phyloP scores from a whole-genome alignment of 2,113 vertebrate genomes.

The Rhinoderma darwinii region DNA sequence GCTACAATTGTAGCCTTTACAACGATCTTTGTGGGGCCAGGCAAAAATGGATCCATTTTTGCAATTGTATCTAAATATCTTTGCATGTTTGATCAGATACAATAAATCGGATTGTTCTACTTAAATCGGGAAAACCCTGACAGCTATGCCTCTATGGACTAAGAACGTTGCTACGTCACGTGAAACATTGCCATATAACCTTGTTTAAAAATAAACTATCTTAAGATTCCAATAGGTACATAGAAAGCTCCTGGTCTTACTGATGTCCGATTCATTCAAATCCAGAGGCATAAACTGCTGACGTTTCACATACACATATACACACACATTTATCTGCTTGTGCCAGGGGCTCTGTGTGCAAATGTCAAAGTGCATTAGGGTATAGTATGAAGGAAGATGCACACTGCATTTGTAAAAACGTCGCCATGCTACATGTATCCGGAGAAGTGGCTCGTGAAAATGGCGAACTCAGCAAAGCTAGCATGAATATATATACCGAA shows the following conservation, averaged over 20 bases:
- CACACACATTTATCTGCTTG: not conserved
- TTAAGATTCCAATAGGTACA: not conserved
- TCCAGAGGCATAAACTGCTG: not conserved
- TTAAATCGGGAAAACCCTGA: not conserved
- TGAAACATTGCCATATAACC: too few relatives aligned
- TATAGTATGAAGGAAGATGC: not conserved
- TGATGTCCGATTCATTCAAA: not conserved
- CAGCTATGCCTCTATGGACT: too few relatives aligned
- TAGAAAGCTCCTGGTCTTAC: not conserved
- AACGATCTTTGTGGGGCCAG: too few relatives aligned
- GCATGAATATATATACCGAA: not conserved
- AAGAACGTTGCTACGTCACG: too few relatives aligned
- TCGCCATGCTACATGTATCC: not conserved
- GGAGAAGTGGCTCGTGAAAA: not conserved
- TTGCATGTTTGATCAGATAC: not conserved
- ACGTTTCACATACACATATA: not conserved
- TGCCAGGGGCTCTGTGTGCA: constrained; percentile 2
- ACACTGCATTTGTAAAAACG: not conserved
- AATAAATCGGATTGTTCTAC: not conserved
- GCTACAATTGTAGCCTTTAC: too few relatives aligned
- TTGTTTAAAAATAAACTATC: too few relatives aligned
- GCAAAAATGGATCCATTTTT: not conserved
- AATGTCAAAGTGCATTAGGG: constrained; percentile 31
- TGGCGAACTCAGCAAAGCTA: not conserved
- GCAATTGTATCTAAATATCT: not conserved